Evolutionary conservation across 2,888 invertebrate genomes (phyloP).

Genomic region (Ferrisia virgata): DNA sequence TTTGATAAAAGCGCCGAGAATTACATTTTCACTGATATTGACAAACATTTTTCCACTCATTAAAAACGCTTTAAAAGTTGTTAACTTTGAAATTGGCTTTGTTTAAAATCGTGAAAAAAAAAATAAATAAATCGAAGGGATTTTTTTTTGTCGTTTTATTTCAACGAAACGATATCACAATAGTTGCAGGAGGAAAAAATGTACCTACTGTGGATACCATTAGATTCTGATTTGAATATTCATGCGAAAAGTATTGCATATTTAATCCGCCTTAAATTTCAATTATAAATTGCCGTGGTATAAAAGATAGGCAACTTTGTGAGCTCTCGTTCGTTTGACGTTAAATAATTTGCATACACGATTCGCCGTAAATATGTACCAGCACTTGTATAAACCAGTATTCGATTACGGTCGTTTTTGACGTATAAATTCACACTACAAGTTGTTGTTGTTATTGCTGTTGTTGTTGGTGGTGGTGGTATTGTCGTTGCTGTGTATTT

Average conservation of each 20-base stretch:
- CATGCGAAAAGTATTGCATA: conserved; percentile 22
- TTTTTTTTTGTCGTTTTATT: not conserved
- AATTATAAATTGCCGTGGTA: not conserved
- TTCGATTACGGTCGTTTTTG: not conserved
- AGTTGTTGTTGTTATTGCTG: not conserved
- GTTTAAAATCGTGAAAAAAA: not conserved
- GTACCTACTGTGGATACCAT: not conserved
- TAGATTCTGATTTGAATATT: not conserved
- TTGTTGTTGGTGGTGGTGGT: too few relatives aligned
- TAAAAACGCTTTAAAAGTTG: not conserved
- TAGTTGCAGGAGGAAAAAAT: not conserved
- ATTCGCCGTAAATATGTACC: conserved; percentile 16
- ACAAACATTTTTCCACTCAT: not conserved
- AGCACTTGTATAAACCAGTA: not conserved
- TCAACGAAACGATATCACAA: not conserved
- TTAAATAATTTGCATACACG: conserved; percentile 29
- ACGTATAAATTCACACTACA: conserved; percentile 6
- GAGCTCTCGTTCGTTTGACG: not conserved
- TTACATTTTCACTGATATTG: not conserved
- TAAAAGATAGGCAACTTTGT: conserved; percentile 7
- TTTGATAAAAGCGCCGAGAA: not conserved
- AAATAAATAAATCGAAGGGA: not conserved
- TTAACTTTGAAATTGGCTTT: not conserved
- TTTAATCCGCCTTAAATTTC: conserved; percentile 25
- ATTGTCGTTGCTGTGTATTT: not conserved